Base-by-base conservation (phyloP, 2,113 vertebrate genomes). In the Phyllopteryx taeniolatus region DNA sequence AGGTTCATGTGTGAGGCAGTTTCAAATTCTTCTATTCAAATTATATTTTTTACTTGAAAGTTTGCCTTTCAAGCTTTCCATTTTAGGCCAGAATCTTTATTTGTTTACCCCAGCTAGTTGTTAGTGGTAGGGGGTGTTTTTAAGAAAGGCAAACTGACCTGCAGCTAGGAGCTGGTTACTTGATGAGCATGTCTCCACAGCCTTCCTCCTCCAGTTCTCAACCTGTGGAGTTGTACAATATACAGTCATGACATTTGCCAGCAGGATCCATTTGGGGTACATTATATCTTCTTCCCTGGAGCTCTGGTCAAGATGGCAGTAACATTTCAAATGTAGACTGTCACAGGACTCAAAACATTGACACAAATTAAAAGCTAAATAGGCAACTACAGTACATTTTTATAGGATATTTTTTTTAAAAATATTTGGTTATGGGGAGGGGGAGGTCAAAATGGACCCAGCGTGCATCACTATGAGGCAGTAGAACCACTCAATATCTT, bases 131-230 rank as follows among this genome's bases (percentile, higher is more conserved):
- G n/a, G 22, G 11, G 63, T 51, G 72, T 66, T 19, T 10, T 12
- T 15, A 2, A 47, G 27, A 43, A 43, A 0, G 0, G 44, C 4
- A 0, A 83, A 95, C 91, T 88, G 51, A 94, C 96, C 96, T 93
- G 93, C 91, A 82, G 94, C 91, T 20, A 96, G 86, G 67, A 93
- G 91, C 67, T 95, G 95, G 79, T 94, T 95, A 85, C 93, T 95
- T 68, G 91, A 86, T 74, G 94, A 94, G 67, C 96, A 99, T 0
- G 83, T 93, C 85, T 96, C 96, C 53, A 93, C 86, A n/a, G 96
- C 93, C 71, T 90, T 90, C 53, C 39, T 87, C n/a, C 87, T 84
- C 96, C 96, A 99, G 54, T 85, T 94, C 73, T 94, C 92, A 77
- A 96, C 95, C 96, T 98, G 87, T 62, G 35, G 27, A 70, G 64